Base-by-base conservation (phyloP, 2,113 vertebrate genomes). In the Chionodraco myersi region DNA sequence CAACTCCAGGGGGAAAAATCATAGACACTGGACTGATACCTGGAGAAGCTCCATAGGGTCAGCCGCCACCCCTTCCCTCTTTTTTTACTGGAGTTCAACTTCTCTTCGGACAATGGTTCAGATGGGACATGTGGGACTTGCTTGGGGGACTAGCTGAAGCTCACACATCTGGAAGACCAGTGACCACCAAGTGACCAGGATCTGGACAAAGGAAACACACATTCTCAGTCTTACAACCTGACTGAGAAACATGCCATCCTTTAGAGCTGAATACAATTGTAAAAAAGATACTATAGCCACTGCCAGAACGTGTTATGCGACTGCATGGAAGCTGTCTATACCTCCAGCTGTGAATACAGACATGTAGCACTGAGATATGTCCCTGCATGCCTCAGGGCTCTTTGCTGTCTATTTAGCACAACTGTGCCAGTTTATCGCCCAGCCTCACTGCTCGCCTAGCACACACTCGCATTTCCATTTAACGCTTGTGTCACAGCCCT, bases 381-480 rank as follows among this genome's bases (percentile, higher is more conserved):
- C 47, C 23, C 56, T 41, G 70, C 21, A 16, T 15, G 58, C 57
- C 57, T 23, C 48, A 12, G 48, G 12, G 11, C 5, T 73, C 47
- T 73, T 30, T 52, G 44, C 12, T 52, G 13, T 52, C 45, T 59
- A 14, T 49, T 21, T 36, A 41, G 1, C 7, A 41, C 36, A 41
- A 41, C 36, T 36, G 54, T 49, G 45, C 47, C 47, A 60, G 56
- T 60, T 72, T n/a, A n/a, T 59, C 0, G 8, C 7, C 59, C 21
- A 10, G 18, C n/a, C 53, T 5, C 8, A 21, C 41, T 59, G 54
- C 30, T 58, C 54, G 44, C 54, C 57, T 70, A 68, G 54, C 64
- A 80, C 61, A 75, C 60, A 56, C 66, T 62, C 65, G 53, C 66
- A 60, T 59, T 72, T 79, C 60, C 86, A 69, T 84, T 86, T 73